Percentiles rank a stretch among this genome's conserved stretches.
phyloP scores from a whole-genome alignment of 2,888 invertebrate species.

The Orthosia incerta region DNA sequence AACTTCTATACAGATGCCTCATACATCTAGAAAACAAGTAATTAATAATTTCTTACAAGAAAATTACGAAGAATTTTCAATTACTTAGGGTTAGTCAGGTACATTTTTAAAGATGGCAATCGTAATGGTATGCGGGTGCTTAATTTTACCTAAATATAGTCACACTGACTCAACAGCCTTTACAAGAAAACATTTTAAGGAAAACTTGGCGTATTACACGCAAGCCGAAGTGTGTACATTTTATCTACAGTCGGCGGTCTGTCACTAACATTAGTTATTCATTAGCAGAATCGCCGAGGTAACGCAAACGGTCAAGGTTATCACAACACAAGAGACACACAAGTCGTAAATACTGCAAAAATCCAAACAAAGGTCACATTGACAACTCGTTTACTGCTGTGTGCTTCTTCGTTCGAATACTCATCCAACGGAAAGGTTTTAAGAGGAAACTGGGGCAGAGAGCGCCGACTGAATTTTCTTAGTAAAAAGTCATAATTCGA shows the following conservation, averaged over 20 bases:
- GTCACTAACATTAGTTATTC: slow-evolving; percentile 64
- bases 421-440: slow-evolving; percentile 49
- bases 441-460: too few relatives aligned
- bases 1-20: neutral
- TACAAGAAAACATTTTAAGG: slow-evolving; percentile 57
- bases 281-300: slow-evolving; percentile 65
- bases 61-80: slow-evolving; percentile 36
- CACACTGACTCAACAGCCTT: slow-evolving; percentile 34
- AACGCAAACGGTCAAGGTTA: slow-evolving; percentile 77
- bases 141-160: slow-evolving; percentile 48
- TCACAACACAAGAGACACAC: slow-evolving; percentile 69
- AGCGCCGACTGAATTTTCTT: too few relatives aligned
- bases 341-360: slow-evolving; percentile 73
- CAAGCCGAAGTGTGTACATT: slow-evolving; percentile 24
- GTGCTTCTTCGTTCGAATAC: slow-evolving; percentile 38
- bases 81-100: neutral
- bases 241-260: slow-evolving; percentile 33
- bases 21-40: neutral
- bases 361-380: slow-evolving; percentile 75
- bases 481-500: too few relatives aligned
- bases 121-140: slow-evolving; percentile 40
- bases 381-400: slow-evolving; percentile 65
- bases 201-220: slow-evolving; percentile 49
- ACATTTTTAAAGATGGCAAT: slow-evolving; percentile 32
- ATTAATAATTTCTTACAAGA: slow-evolving; percentile 19